These are phyloP conservation scores for Cephalotes varians DNA, from an alignment of 2,888 invertebrate species.

Conservation along the genomic window DNA sequence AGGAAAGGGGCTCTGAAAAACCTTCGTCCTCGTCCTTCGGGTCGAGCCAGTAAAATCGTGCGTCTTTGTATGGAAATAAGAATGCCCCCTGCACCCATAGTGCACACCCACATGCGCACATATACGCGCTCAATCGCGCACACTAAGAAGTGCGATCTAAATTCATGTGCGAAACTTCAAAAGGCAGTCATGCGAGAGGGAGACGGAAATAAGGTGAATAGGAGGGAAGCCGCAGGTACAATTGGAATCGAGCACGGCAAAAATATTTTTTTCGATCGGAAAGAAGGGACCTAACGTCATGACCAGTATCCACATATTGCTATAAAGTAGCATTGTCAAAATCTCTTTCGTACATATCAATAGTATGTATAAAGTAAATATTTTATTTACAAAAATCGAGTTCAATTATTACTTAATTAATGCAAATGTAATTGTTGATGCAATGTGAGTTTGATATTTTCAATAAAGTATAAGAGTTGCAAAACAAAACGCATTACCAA, in stretches of 20 bases:
- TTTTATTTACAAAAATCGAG: background rate
- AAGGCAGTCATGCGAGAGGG: slow-evolving; percentile 68
- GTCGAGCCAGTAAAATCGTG: slow-evolving; percentile 80
- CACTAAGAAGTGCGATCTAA: slow-evolving; percentile 71
- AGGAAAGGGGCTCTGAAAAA: slow-evolving; percentile 51
- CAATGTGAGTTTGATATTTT: background rate
- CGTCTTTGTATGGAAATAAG: slow-evolving; percentile 83
- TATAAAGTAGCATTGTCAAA: background rate
- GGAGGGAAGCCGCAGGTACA: slow-evolving; percentile 64
- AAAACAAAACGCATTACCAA: background rate
- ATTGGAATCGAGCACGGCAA: slow-evolving; percentile 72
- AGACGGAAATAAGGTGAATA: slow-evolving; percentile 50
- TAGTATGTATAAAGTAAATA: background rate
- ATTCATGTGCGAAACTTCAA: slow-evolving; percentile 78
- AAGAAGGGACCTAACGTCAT: slow-evolving; percentile 54
- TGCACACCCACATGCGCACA: slow-evolving; percentile 58
- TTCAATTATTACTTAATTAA: background rate
- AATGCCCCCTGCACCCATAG: slow-evolving; percentile 77
- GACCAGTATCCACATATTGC: background rate
- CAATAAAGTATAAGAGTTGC: background rate
- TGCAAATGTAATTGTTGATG: background rate
- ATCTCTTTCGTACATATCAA: background rate
- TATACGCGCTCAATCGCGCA: slow-evolving; percentile 53
- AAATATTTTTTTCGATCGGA: slow-evolving; percentile 81
- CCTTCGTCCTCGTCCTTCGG: slow-evolving; percentile 75